Evolutionary conservation across 1,140 invertebrate genomes (phyloP), one percentile per base, ranked within the genome.

Genomic region (Chionoecetes opilio): DNA sequence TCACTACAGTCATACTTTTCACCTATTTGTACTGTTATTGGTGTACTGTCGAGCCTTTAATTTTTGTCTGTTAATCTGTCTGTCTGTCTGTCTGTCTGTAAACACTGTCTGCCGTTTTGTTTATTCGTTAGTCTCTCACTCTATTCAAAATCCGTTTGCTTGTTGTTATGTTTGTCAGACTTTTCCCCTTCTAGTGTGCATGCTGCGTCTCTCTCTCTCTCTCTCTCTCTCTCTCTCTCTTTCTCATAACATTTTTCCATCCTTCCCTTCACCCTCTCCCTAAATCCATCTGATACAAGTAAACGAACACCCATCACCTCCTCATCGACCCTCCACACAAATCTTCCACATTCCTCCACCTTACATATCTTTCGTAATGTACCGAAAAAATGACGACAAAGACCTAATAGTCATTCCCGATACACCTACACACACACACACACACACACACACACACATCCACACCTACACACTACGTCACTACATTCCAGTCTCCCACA

Each of bases 191-290:
- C 41, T n/a, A n/a, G 26, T 75, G 21, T 75, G 2, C 8, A 26
- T 1, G n/a, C 53, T 9, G 8, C 53, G 8, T 63, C 21, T 26
- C 53, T 26, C 21, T 63, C 53, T 63, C 53, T 63, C 53, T 63
- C 53, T 63, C 53, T 63, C 53, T 63, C 53, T 63, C 53, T 63
- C 53, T 63, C 53, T 63, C 53, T 63, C 53, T 63, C 53, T 63
- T 21, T 63, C 53, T 63, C 53, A 14, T 21, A 14, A 8, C n/a
- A 17, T 75, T 26, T 75, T 26, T 75, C 63, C n/a, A 17, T 75
- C 63, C n/a, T 26, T 75, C 63, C n/a, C 63, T 75, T 75, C 63
- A n/a, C 63, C n/a, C 63, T 75, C 63, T n/a, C 63, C n/a, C n/a
- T 2, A 8, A 75, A 75, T 26, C 63, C n/a, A 53, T n/a, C n/a